These are phyloP conservation scores for Lamprotornis superbus DNA, from an alignment of 2,113 vertebrate species.

Conservation along the genomic window DNA sequence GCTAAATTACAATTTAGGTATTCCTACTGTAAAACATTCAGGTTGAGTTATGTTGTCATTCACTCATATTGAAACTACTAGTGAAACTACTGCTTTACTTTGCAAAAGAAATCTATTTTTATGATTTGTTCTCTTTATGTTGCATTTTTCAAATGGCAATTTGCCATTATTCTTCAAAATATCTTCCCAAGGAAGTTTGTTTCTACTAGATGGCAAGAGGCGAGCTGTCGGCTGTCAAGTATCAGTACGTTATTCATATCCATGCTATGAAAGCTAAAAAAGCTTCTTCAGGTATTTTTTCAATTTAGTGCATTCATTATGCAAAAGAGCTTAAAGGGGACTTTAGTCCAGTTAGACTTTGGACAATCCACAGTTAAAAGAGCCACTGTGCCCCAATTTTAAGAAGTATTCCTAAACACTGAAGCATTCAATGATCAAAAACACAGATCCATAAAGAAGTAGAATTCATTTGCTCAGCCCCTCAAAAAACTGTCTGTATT, in stretches of 20 bases:
- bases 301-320: neutral
- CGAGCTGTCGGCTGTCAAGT: neutral
- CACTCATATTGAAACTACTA: neutral
- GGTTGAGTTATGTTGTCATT: neutral
- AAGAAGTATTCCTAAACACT: neutral
- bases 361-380: neutral
- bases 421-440: neutral
- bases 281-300: neutral
- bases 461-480: neutral
- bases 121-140: neutral
- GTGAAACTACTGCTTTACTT: neutral
- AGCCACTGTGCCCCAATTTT: neutral
- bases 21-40: neutral
- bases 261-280: neutral
- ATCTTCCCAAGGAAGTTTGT: neutral
- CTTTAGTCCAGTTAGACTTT: neutral
- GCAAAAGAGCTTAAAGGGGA: neutral
- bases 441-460: neutral
- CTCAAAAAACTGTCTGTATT: neutral
- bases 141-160: neutral
- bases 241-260: neutral
- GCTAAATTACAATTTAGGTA: neutral
- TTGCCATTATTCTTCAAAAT: neutral
- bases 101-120: neutral
- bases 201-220: neutral